Conservation (phyloP, 1,140 invertebrate species). For the Pogonognathellus flavescens region DNA sequence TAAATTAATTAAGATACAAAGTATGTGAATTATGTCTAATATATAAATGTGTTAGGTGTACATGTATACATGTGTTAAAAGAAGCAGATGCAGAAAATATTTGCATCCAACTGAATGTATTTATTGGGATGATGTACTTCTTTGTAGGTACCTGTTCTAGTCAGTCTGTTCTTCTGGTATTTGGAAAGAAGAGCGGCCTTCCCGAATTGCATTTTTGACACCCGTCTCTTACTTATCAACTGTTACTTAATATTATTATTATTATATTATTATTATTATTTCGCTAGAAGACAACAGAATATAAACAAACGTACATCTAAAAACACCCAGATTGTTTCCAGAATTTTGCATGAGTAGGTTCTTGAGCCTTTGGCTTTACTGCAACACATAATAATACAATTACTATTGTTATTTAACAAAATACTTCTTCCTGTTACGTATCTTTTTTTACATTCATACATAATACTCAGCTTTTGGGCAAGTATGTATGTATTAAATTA, state of each 20-base stretch:
- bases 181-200: slow-evolving; percentile 19
- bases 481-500: too few species aligned
- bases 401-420: slow-evolving; percentile 28
- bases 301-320: too few species aligned
- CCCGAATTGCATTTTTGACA: slow-evolving; percentile 45
- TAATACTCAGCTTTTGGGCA: neutral
- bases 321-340: slow-evolving; percentile 24
- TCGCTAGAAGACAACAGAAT: neutral
- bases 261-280: slow-evolving; percentile 4
- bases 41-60: neutral
- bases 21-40: neutral
- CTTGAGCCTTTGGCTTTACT: slow-evolving; percentile 26
- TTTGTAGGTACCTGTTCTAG: slow-evolving; percentile 36
- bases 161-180: slow-evolving; percentile 34
- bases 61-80: neutral
- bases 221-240: slow-evolving; percentile 32
- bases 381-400: slow-evolving; percentile 3
- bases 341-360: slow-evolving; percentile 21
- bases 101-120: slow-evolving; percentile 25
- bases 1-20: neutral
- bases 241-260: neutral
- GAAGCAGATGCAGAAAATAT: neutral
- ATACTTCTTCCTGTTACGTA: slow-evolving; percentile 9
- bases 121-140: slow-evolving; percentile 31
- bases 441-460: neutral